These are phyloP conservation scores for Camptogramma bilineatum DNA, from an alignment of 2,888 invertebrate genomes.

Conservation along the genomic window DNA sequence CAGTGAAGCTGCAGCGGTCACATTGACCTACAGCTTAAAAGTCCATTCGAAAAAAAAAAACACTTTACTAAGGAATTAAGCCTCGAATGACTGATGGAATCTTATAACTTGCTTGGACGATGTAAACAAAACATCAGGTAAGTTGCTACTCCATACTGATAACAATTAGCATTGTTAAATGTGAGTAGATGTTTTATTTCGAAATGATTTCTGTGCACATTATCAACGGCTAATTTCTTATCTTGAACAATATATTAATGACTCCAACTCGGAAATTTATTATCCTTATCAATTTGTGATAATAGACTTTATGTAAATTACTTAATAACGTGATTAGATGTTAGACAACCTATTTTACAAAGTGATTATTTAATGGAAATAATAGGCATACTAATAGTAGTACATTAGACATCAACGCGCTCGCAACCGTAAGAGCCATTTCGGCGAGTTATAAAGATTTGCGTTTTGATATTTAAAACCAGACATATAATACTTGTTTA, in stretches of 20 bases:
- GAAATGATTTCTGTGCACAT: conserved; percentile 13
- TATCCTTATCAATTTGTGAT: conserved; percentile 12
- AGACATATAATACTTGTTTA: conserved; percentile 41
- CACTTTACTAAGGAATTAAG: not conserved
- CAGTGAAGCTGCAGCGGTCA: too few relatives aligned
- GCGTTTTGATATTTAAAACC: conserved; percentile 27
- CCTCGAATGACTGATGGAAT: not conserved
- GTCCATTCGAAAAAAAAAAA: too few relatives aligned
- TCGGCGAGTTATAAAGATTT: conserved; percentile 14
- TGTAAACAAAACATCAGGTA: not conserved
- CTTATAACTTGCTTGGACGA: conserved; percentile 8
- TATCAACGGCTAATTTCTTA: conserved; percentile 32
- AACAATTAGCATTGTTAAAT: conserved; percentile 1
- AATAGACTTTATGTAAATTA: conserved; percentile 2
- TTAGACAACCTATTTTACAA: not conserved
- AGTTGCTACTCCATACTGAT: not conserved
- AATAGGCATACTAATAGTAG: not conserved
- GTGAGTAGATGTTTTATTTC: conserved; percentile 1
- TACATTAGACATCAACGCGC: conserved; percentile 43
- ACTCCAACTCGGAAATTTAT: conserved; percentile 19
- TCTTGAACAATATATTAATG: conserved; percentile 30
- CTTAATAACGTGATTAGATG: conserved; percentile 2
- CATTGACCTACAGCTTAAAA: too few relatives aligned
- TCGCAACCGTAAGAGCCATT: conserved; percentile 16
- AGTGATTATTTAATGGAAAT: not conserved